These are phyloP conservation scores for Chionis minor DNA, from an alignment of 2,113 vertebrate genomes.

Conservation along the genomic window DNA sequence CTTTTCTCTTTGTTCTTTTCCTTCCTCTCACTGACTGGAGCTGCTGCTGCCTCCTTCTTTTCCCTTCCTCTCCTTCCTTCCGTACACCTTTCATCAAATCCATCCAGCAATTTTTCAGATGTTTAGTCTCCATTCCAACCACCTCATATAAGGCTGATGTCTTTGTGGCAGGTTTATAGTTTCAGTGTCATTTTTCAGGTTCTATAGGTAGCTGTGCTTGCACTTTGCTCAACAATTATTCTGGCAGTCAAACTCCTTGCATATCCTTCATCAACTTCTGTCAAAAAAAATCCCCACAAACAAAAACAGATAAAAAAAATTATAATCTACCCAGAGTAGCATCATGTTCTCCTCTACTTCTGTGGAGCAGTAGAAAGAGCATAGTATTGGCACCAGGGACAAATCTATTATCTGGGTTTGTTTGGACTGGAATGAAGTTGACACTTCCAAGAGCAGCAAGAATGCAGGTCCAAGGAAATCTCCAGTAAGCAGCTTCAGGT, in stretches of 20 bases:
- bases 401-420: not conserved
- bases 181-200: not conserved
- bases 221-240: not conserved
- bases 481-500: not conserved
- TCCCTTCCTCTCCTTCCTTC: not conserved
- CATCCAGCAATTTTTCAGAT: not conserved
- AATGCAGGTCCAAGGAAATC: not conserved
- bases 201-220: not conserved
- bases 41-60: not conserved
- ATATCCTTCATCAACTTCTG: not conserved
- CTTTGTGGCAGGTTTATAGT: not conserved
- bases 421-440: not conserved
- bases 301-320: not conserved
- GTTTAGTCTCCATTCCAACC: not conserved
- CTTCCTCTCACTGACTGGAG: not conserved
- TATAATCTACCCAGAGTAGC: not conserved
- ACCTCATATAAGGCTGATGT: not conserved
- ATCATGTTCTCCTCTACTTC: not conserved
- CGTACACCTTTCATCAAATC: not conserved
- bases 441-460: not conserved
- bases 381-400: not conserved
- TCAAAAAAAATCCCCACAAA: not conserved
- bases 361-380: not conserved
- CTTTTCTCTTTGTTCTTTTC: not conserved
- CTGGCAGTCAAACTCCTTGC: not conserved